Base-by-base conservation (phyloP, 1,140 invertebrate species). In the Drosophila navojoa region DNA sequence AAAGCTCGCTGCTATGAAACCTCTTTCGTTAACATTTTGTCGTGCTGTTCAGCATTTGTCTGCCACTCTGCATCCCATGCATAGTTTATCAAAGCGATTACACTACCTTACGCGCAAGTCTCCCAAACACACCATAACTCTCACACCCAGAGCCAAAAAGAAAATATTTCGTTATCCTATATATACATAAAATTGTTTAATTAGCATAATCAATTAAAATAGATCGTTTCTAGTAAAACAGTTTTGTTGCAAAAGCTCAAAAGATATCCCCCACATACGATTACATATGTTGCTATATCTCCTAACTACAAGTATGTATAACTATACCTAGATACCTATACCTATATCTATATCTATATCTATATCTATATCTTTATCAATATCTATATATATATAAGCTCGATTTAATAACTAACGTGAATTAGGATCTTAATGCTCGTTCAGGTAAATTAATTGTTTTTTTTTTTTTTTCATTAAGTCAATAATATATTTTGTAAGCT, bases 161-260 rank as follows among this genome's bases (percentile, higher is more conserved):
- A 44, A 44, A 6, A 16, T 35, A n/a, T 52, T 32, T 47, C 32
- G 35, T 50, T 42, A 5, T 16, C 16, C 16, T 16, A 16, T 47
- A 32, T 7, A 0, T 32, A 32, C 38, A 63, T 35, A 7, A 35
- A 27, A 55, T 55, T 32, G 15, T 55, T 49, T 70, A 47, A 9
- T 7, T 54, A 63, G 35, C 29, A 55, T 32, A 35, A 40, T 11
- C 7, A 11, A 49, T 16, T 47, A 11, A 53, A 32, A 22, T 25
- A 7, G n/a, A 5, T 45, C 9, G 50, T 47, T 47, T 5, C 25
- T 19, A 5, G 7, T 35, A 11, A 15, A 63, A 55, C 5, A 19
- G 44, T 49, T 71, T 32, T 29, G 32, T 62, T 55, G 61, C 68
- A 71, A 57, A 29, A 9, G 59, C 68, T 66, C 63, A 67, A 72